Evolutionary conservation across 2,888 invertebrate genomes (phyloP).

Genomic region (Leptopterna dolabrata): DNA sequence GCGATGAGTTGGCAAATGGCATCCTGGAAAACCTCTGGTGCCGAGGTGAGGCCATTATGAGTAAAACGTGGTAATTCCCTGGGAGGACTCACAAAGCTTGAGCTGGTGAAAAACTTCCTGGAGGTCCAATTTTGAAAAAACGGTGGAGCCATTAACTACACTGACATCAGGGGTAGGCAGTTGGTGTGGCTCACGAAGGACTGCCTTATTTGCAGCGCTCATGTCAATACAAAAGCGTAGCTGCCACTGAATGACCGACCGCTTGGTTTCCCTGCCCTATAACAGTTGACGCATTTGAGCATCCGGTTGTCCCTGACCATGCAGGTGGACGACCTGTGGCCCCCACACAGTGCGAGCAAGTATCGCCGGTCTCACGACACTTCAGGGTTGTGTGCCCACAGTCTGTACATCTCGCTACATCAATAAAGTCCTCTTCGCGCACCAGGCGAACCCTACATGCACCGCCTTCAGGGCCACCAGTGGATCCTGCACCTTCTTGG

Average conservation of each 20-base stretch:
- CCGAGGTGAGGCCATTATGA: slow-evolving; percentile 63
- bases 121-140: slow-evolving; percentile 65
- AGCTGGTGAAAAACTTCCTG: slow-evolving; percentile 66
- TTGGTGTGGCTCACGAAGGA: neutral
- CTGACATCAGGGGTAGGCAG: neutral
- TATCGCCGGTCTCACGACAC: neutral
- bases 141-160: slow-evolving; percentile 55
- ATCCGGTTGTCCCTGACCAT: neutral
- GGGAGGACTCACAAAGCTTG: slow-evolving; percentile 64
- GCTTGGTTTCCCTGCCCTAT: neutral
- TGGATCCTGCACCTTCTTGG: neutral
- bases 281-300: neutral
- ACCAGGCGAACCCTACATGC: neutral
- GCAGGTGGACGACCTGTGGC: neutral
- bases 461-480: neutral
- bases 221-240: slow-evolving; percentile 23
- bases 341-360: neutral
- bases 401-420: neutral
- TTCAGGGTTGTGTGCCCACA: neutral
- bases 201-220: slow-evolving; percentile 24
- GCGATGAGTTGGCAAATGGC: slow-evolving; percentile 65
- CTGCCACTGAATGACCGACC: no score
- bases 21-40: slow-evolving; percentile 68
- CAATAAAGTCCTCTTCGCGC: neutral
- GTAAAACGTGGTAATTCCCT: slow-evolving; percentile 66